phyloP scores from a whole-genome alignment of 2,797 vertebrate species.

The Mycteria americana region DNA sequence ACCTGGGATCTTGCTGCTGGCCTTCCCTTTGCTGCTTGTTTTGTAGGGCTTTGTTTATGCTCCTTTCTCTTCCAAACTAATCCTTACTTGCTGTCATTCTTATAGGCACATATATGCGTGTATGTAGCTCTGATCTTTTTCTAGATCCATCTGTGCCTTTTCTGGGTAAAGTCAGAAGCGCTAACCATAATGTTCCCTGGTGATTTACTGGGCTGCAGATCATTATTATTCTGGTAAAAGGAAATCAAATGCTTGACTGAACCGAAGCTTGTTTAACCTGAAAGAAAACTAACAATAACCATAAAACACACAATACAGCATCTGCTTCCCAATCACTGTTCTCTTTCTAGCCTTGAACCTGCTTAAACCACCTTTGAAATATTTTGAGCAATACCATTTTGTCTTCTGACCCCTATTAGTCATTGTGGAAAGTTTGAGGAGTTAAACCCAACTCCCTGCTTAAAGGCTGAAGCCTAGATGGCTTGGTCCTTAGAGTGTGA shows the following conservation, averaged over 20 bases:
- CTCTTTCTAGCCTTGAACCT: background rate
- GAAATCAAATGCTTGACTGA: slow-evolving; percentile 58
- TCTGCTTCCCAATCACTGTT: background rate
- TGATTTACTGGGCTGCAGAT: slow-evolving; percentile 25
- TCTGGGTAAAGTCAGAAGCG: background rate
- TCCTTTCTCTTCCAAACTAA: background rate
- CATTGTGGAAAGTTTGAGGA: background rate
- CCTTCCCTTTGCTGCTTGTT: background rate
- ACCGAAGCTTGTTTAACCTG: slow-evolving; percentile 1
- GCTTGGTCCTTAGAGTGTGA: background rate
- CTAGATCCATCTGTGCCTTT: slow-evolving; percentile 9
- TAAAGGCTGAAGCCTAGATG: background rate
- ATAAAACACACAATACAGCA: background rate
- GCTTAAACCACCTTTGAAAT: background rate
- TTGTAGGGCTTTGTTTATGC: background rate
- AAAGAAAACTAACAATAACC: slow-evolving; percentile 26
- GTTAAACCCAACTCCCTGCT: background rate
- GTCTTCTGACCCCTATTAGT: background rate
- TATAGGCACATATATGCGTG: background rate
- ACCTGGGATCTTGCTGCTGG: background rate
- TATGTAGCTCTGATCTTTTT: background rate
- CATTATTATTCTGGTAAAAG: slow-evolving; percentile 29
- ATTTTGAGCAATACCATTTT: background rate
- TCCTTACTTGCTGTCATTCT: background rate
- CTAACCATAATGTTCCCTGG: background rate